A percentile compares a stretch with the other conserved stretches of the same genome.
Conservation (phyloP, 2,113 vertebrate species). For the Pedetes capensis region DNA sequence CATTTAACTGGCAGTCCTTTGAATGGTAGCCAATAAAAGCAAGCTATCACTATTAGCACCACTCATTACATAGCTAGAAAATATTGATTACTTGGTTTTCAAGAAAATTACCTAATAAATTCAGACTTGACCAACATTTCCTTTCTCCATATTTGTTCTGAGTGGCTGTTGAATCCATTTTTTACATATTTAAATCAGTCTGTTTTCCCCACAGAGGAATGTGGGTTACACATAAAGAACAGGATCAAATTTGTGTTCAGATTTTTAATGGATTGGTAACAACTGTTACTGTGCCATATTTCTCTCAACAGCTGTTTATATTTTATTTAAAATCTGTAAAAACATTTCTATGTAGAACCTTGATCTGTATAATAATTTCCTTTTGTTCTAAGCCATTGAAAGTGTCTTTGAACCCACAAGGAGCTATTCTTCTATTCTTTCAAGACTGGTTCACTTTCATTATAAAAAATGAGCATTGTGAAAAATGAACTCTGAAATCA, state of each 20-base stretch:
- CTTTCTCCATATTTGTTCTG: conserved; percentile 65
- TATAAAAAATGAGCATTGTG: conserved; percentile 81
- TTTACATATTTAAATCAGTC: conserved; percentile 72
- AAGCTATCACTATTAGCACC: conserved; percentile 62
- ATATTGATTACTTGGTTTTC: conserved; percentile 79
- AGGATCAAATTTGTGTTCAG: conserved; percentile 75
- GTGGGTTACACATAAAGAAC: conserved; percentile 74
- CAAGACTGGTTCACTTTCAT: conserved; percentile 81
- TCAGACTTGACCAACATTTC: conserved; percentile 68
- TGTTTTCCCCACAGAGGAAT: conserved; percentile 75
- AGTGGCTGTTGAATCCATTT: conserved; percentile 73
- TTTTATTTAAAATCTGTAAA: conserved; percentile 86
- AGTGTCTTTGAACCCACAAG: conserved; percentile 82
- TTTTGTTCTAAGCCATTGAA: conserved; percentile 82
- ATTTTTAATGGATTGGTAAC: conserved; percentile 82
- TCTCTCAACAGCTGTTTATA: conserved; percentile 84
- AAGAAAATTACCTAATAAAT: conserved; percentile 79
- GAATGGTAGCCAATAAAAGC: conserved; percentile 67
- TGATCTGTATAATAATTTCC: conserved; percentile 85
- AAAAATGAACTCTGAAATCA: conserved; percentile 83
- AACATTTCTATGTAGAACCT: conserved; percentile 80
- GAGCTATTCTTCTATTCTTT: conserved; percentile 80
- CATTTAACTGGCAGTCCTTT: conserved; percentile 48
- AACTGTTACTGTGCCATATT: conserved; percentile 74
- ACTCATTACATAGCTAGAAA: conserved; percentile 75